These are phyloP conservation scores for Poicephalus meyeri DNA, from an alignment of 2,113 vertebrate genomes.

Conservation along the genomic window DNA sequence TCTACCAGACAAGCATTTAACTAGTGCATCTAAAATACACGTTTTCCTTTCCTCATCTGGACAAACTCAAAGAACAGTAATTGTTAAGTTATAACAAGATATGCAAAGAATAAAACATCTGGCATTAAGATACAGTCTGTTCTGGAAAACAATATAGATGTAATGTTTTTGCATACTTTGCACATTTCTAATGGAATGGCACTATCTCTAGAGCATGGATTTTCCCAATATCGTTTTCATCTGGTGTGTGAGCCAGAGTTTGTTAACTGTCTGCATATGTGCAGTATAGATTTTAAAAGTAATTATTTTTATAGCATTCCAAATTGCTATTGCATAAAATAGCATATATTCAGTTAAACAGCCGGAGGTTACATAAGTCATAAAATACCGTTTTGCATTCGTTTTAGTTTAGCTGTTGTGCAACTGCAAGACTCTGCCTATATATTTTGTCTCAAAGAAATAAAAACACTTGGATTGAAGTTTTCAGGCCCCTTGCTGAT, in stretches of 20 bases:
- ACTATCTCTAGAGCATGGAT: constrained; percentile 48
- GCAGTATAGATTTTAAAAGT: constrained; percentile 29
- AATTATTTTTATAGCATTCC: constrained; percentile 46
- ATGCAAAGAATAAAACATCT: constrained; percentile 24
- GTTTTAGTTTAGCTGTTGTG: not conserved
- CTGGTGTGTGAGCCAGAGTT: constrained; percentile 7
- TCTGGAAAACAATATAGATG: constrained; percentile 28
- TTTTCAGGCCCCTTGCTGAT: not conserved
- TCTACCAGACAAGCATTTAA: not conserved
- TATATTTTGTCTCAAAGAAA: not conserved
- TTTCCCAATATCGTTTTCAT: constrained; percentile 51
- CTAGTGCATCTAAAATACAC: not conserved
- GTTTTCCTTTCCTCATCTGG: not conserved
- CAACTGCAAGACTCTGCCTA: not conserved
- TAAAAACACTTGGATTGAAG: not conserved
- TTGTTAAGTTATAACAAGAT: not conserved
- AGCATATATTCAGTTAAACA: not conserved
- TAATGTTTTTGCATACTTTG: constrained; percentile 32
- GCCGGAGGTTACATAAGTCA: not conserved
- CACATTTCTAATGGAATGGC: constrained; percentile 53
- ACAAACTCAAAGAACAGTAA: not conserved
- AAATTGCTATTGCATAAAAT: constrained; percentile 50
- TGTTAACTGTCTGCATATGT: constrained; percentile 62
- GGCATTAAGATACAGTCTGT: not conserved
- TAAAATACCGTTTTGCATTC: not conserved